These are phyloP conservation scores for Mamestra configurata DNA, from an alignment of 1,140 invertebrate genomes.

Conservation along the genomic window DNA sequence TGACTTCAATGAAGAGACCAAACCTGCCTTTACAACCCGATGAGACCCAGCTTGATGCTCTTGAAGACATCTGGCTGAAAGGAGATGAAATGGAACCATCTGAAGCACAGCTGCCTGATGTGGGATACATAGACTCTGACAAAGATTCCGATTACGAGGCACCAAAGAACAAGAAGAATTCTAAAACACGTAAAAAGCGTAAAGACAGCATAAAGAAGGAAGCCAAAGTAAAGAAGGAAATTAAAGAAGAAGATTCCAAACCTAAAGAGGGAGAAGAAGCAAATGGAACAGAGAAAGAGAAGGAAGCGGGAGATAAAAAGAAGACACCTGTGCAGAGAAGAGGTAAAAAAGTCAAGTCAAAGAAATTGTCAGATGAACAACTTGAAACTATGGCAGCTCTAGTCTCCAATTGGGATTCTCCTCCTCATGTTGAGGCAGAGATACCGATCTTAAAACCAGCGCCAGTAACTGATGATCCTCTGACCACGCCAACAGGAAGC, in stretches of 20 bases:
- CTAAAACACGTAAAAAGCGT: conserved; percentile 69
- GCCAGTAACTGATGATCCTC: conserved; percentile 6
- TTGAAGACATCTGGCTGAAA: conserved; percentile 95
- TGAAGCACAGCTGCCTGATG: conserved; percentile 81
- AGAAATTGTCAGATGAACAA: conserved; percentile 75
- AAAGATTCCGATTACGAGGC: conserved; percentile 84
- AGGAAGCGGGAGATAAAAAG: conserved; percentile 31
- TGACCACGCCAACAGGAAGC: not conserved
- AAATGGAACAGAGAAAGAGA: conserved; percentile 54
- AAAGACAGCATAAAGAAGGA: conserved; percentile 74
- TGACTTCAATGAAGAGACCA: conserved; percentile 87
- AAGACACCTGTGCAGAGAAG: conserved; percentile 42
- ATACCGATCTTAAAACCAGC: conserved; percentile 37
- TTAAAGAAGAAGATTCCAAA: conserved; percentile 53
- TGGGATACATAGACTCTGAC: conserved; percentile 84
- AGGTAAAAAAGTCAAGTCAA: conserved; percentile 70
- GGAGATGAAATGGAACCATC: conserved; percentile 92
- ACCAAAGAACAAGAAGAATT: conserved; percentile 68
- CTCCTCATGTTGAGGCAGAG: conserved; percentile 66
- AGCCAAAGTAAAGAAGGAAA: conserved; percentile 63
- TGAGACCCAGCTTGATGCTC: conserved; percentile 92
- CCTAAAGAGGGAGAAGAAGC: conserved; percentile 56
- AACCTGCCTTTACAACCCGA: conserved; percentile 88
- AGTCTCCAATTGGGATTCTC: conserved; percentile 77
- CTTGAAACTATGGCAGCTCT: conserved; percentile 76